A percentile compares a stretch with the other conserved stretches of the same genome.
phyloP scores from a whole-genome alignment of 1,140 invertebrate species.

The Lethrus apterus region DNA sequence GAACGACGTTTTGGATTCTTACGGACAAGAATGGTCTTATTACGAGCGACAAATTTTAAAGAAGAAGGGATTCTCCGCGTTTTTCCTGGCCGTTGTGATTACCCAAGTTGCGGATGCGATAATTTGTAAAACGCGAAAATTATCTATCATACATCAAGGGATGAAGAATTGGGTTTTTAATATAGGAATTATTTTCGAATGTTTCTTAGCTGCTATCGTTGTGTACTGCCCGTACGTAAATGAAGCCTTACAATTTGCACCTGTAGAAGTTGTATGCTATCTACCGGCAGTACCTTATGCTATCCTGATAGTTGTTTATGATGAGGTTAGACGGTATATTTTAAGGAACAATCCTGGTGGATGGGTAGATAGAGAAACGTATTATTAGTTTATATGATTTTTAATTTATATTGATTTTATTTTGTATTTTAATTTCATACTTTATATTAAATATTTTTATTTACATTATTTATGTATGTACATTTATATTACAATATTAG shows the following conservation, averaged over 20 bases:
- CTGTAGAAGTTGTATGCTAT: constrained; percentile 59
- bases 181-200: constrained; percentile 61
- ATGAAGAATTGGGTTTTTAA: constrained; percentile 70
- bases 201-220: constrained; percentile 54
- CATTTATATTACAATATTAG: neutral
- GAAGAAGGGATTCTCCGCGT: constrained; percentile 71
- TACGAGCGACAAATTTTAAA: constrained; percentile 63
- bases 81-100: constrained; percentile 71
- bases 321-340: constrained; percentile 65
- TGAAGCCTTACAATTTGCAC: constrained; percentile 49
- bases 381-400: constrained; percentile 52
- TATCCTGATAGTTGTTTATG: constrained; percentile 65
- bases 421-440: too few species aligned
- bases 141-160: constrained; percentile 69
- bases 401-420: too few species aligned
- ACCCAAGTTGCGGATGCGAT: constrained; percentile 76
- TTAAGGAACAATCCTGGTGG: constrained; percentile 64
- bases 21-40: constrained; percentile 72
- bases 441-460: too few species aligned
- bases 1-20: constrained; percentile 72
- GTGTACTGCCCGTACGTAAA: constrained; percentile 66
- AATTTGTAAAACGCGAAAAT: constrained; percentile 72
- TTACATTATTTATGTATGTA: too few species aligned
- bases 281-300: constrained; percentile 67
- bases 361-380: constrained; percentile 74